A percentile compares a stretch with the other conserved stretches of the same genome.
Evolutionary conservation across 92 coral and sea anemone species (phyloP).

Genomic region (Zoanthus sociatus): DNA sequence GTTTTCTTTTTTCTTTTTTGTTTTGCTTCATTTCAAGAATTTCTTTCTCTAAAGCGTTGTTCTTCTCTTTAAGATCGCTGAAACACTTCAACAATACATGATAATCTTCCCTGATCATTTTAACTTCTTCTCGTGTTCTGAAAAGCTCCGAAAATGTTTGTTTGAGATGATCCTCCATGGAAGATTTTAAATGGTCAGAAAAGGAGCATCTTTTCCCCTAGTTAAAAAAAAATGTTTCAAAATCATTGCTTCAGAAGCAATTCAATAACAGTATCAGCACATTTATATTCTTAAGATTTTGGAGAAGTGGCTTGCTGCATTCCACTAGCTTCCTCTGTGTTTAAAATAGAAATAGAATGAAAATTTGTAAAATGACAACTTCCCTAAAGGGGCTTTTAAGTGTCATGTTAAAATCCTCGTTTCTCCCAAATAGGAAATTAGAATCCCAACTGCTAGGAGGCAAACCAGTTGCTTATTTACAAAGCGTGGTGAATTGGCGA

Average conservation of each 20-base stretch:
- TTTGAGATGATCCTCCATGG: constrained; percentile 7
- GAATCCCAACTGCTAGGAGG: too few relatives aligned
- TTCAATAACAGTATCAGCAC: background rate
- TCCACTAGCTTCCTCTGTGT: too few relatives aligned
- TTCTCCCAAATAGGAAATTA: too few relatives aligned
- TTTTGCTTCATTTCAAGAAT: background rate
- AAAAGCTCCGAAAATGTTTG: constrained; percentile 12
- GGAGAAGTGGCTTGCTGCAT: background rate
- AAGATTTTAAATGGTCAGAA: background rate
- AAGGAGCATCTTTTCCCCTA: constrained; percentile 4
- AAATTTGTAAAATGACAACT: too few relatives aligned
- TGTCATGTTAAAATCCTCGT: too few relatives aligned
- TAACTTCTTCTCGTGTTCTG: background rate
- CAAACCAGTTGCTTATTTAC: too few relatives aligned
- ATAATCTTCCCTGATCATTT: background rate
- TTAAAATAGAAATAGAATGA: too few relatives aligned
- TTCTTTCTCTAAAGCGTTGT: constrained; percentile 24
- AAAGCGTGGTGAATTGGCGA: too few relatives aligned
- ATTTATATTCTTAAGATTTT: background rate
- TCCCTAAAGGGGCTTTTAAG: too few relatives aligned
- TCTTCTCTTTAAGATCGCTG: constrained; percentile 7
- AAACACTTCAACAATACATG: background rate
- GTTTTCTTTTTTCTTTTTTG: background rate
- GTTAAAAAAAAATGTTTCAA: background rate
- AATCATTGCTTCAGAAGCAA: background rate